Base-by-base conservation (phyloP, 2,797 vertebrate species). In the Euphonia xanthogaster region DNA sequence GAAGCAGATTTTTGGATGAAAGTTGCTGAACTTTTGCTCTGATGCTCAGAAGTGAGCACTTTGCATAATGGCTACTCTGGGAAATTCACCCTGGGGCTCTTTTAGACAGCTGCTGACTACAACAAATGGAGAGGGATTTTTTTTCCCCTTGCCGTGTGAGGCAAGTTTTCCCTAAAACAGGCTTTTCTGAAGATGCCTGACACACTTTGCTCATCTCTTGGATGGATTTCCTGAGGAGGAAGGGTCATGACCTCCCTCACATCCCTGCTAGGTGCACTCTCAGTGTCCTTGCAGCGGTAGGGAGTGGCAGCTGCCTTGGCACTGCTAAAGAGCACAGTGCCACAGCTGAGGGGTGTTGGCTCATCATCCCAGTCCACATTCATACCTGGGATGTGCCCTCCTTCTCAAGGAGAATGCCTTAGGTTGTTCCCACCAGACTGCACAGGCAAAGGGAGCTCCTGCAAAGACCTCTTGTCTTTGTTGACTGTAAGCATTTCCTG, bases 401-500 rank as follows among this genome's bases (percentile, higher is more conserved):
- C 4, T 67, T 14, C 10, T 58, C 1, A 3, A 18, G 25, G 5
- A 24, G 10, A 4, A 17, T 33, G 7, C 2, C 1, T 7, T 13
- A 8, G 53, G 19, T 1, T 4, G 0, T 14, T 51, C 8, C 16
- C 27, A 21, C 6, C 0, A 55, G 24, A 2, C 9, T 73, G 33
- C 45, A 15, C 4, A 15, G 45, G 18, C 6, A 54, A 35, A 65
- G 50, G 5, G 35, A 74, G 20, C 10, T 55, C 14, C 30, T 51
- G 20, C 2, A 20, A 45, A 65, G 30, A 12, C 0, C 24, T 70
- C 0, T 0, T 2, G 11, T 3, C 4, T 57, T 48, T 58, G 17
- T 2, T 87, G 6, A 3, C 12, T 14, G n/a, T 24, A 28, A 19
- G 31, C 19, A 10, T 30, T 7, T 33, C 8, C 37, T 1, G n/a